Percentiles rank a stretch among this genome's conserved stretches.
phyloP scores from a whole-genome alignment of 1,140 invertebrate species.

The Tetramorium parvispinum region DNA sequence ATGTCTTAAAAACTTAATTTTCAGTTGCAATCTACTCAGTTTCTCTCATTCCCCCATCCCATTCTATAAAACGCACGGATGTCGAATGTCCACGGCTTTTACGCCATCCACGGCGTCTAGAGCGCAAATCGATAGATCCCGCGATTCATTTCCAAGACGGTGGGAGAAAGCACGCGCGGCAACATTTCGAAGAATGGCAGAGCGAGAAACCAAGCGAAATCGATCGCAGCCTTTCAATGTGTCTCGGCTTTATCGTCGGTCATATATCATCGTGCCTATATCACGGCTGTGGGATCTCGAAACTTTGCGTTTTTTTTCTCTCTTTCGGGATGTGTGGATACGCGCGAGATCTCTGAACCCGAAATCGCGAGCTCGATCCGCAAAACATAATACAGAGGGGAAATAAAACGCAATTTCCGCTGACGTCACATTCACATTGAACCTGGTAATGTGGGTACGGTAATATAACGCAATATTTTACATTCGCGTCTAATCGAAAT shows the following conservation, averaged over 20 bases:
- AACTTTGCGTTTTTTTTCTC: slow-evolving; percentile 76
- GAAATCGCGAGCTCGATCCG: slow-evolving; percentile 34
- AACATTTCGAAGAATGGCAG: slow-evolving; percentile 66
- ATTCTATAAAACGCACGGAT: slow-evolving; percentile 38
- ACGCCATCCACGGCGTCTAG: slow-evolving; percentile 24
- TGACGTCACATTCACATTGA: slow-evolving; percentile 10
- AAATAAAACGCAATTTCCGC: slow-evolving; percentile 43
- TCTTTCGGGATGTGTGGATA: slow-evolving; percentile 28
- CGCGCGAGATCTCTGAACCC: slow-evolving; percentile 11
- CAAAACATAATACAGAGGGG: slow-evolving; percentile 13
- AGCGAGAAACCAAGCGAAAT: slow-evolving; percentile 76
- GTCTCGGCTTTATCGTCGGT: slow-evolving; percentile 82
- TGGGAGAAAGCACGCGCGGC: slow-evolving; percentile 47
- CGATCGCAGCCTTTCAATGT: slow-evolving; percentile 80
- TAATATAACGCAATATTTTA: slow-evolving; percentile 18
- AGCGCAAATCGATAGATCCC: slow-evolving; percentile 54
- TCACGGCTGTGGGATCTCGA: slow-evolving; percentile 76
- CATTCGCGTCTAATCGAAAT: not conserved
- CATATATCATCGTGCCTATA: slow-evolving; percentile 84
- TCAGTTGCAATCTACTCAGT: not conserved
- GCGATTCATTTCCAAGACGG: slow-evolving; percentile 56
- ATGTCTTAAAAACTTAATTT: not conserved
- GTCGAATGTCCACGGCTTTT: slow-evolving; percentile 47
- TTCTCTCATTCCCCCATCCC: not conserved
- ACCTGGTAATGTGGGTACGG: not conserved